Evolutionary conservation across 1,140 invertebrate species (phyloP), one percentile per base, ranked within the genome.

Genomic region (Drosophila grimshawi): DNA sequence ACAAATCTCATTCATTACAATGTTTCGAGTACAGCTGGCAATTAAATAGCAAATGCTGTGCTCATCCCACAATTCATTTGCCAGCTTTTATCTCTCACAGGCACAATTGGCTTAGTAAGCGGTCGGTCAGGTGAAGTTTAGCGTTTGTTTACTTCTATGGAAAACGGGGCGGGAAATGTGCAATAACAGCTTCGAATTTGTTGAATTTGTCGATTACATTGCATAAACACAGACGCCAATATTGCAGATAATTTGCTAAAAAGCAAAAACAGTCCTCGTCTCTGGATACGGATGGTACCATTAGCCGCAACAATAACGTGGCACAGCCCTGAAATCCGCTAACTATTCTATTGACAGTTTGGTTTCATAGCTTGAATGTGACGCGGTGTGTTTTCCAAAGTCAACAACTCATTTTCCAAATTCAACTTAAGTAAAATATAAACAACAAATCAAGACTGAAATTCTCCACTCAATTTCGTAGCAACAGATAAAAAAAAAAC

Each of bases 1-100:
- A 86, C 82, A 88, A 86, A 86, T 86, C 83, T 86, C 82, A 86
- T 86, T 86, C 82, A 88, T 89, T 88, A 64, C 49, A 81, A 62
- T 66, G 39, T 76, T 71, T 64, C 59, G 46, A 32, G 45, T 57
- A 63, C 72, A 75, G 72, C 72, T 78, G 72, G 76, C 85, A 86
- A 86, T 83, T 88, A 86, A 80, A 81, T 63, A 49, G 35, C 80
- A 70, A 75, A 69, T 52, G 51, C 46, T 73, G 72, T 62, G 72
- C 64, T 7, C 3, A 39, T 39, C 6, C 3, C 7, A 39, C 35
- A 19, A 19, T 19, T 19, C 19, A 76, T 49, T 43, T 37, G 29
- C 33, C 27, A 19, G 30, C 19, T 32, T 27, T 52, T 65, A 78
- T 70, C 74, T 70, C 74, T 76, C 29, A 55, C 51, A 67, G 76